A percentile compares a stretch with the other conserved stretches of the same genome.
Conservation (phyloP, 2,888 invertebrate genomes). For the Drosophila differens region DNA sequence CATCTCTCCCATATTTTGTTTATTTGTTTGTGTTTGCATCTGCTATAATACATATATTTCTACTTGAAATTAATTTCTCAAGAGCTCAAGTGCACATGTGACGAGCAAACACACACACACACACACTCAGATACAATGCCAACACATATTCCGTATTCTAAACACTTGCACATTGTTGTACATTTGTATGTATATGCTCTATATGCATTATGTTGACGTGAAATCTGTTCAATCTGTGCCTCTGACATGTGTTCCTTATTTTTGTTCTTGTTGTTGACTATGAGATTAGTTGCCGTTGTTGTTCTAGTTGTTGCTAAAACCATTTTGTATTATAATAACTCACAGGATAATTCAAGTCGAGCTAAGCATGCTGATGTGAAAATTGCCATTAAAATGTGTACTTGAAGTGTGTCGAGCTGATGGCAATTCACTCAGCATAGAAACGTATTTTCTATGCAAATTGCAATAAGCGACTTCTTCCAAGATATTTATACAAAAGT, state of each 20-base stretch:
- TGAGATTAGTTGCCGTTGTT: conserved; percentile 56
- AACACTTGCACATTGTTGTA: conserved; percentile 69
- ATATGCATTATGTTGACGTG: conserved; percentile 71
- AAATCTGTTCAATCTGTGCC: conserved; percentile 80
- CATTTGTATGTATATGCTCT: conserved; percentile 46
- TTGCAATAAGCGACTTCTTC: conserved; percentile 18
- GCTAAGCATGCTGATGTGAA: conserved; percentile 56
- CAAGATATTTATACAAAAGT: neutral
- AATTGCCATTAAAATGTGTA: conserved; percentile 65
- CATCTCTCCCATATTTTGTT: conserved; percentile 59
- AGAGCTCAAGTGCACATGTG: conserved; percentile 82
- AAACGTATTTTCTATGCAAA: conserved; percentile 43
- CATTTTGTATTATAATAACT: conserved; percentile 71
- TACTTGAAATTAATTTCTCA: conserved; percentile 81
- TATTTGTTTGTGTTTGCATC: conserved; percentile 62
- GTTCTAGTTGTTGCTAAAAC: conserved; percentile 31
- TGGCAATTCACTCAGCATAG: conserved; percentile 7
- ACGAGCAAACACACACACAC: conserved; percentile 44
- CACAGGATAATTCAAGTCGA: conserved; percentile 59
- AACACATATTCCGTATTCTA: conserved; percentile 65
- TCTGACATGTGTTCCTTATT: conserved; percentile 69
- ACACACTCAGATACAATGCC: conserved; percentile 14
- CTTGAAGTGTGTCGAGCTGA: conserved; percentile 30
- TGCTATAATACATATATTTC: conserved; percentile 70
- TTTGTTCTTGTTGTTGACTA: conserved; percentile 32